Evolutionary conservation across 2,888 invertebrate genomes (phyloP).

Genomic region (Clitarchus hookeri): DNA sequence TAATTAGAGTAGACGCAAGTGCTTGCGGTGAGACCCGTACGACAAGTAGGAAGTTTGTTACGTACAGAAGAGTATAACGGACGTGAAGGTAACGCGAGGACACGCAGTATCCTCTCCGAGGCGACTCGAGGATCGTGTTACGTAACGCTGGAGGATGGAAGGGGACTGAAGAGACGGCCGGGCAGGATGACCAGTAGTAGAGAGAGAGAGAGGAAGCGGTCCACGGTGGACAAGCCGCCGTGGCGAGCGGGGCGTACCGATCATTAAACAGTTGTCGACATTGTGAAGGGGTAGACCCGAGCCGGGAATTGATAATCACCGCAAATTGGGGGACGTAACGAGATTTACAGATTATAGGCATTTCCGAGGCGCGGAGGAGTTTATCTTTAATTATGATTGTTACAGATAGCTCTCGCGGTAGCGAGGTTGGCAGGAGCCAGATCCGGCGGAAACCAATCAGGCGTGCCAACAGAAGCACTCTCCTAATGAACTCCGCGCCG

Average conservation of each 20-base stretch:
- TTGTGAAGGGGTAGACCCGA: neutral
- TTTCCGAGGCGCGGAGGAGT: neutral
- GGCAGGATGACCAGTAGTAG: no score
- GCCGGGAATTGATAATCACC: neutral
- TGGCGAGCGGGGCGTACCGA: neutral
- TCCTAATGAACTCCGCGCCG: neutral
- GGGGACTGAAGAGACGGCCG: neutral
- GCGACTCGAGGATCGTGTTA: neutral
- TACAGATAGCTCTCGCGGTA: neutral
- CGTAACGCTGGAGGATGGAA: neutral
- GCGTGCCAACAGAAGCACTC: neutral
- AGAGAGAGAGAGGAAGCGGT: neutral
- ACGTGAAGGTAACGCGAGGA: no score
- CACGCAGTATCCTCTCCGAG: neutral
- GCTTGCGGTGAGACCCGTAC: no score
- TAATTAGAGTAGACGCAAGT: no score
- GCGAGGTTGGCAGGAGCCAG: neutral
- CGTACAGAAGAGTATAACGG: no score
- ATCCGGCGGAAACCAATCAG: neutral
- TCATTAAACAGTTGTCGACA: neutral
- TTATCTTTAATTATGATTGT: constrained; percentile 6
- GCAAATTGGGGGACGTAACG: constrained; percentile 14
- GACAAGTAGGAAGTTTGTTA: no score
- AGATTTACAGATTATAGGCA: constrained; percentile 14
- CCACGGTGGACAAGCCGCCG: neutral